Base-by-base conservation (phyloP, 2,113 vertebrate species). In the Erythrocercus mccallii region DNA sequence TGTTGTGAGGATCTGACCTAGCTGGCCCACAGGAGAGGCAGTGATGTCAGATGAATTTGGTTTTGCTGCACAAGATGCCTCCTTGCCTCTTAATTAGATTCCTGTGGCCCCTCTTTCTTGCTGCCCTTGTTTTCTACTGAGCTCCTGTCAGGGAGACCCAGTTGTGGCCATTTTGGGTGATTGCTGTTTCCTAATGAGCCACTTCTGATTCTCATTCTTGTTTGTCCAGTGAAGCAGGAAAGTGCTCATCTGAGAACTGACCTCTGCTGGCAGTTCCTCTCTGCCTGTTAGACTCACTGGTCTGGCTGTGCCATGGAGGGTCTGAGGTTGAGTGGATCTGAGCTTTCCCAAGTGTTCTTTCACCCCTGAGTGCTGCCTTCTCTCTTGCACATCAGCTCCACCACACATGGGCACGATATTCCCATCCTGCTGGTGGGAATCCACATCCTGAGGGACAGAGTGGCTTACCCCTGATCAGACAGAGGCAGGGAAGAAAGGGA, bases 381-480 rank as follows among this genome's bases (percentile, higher is more conserved):
- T 44, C 10, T 62, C 74, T 76, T 70, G n/a, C 47, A 62, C 68
- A 27, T 80, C 50, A 47, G 35, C 71, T 64, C 24, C 30, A 30
- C 15, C 20, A 6, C 0, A 5, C 1, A 1, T 12, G 25, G 31
- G 35, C 25, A 23, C 0, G 0, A 8, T 53, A 25, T 80, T 82
- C 23, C 51, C 0, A 0, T 76, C 50, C 70, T 72, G 53, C 28
- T 27, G 38, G 33, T 74, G 56, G 38, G 56, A 81, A 31, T 53
- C 57, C n/a, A n/a, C 6, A 6, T 28, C n/a, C 47, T 53, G 61
- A 81, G 74, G 80, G 58, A 72, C 42, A 8, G 64, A 28, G 71
- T 22, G 38, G 31, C 53, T 87, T 51, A 15, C 6, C 16, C 25
- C 28, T 35, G 31, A 28, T 69, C 71, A 47, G 58, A 73, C 3